These are phyloP conservation scores for Adoxophyes honmai DNA, from an alignment of 1,140 invertebrate species.

Conservation along the genomic window DNA sequence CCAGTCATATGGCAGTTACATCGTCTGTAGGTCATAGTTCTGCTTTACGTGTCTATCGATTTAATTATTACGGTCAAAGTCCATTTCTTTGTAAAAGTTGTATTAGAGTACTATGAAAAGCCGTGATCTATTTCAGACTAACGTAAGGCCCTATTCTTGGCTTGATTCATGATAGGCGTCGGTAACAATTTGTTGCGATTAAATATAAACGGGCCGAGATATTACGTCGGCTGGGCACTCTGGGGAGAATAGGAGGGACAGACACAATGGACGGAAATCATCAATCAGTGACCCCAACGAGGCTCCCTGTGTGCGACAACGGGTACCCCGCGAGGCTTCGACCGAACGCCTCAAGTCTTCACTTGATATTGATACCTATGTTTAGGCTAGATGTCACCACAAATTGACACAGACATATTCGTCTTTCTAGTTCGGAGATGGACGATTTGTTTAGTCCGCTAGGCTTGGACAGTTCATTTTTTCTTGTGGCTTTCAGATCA, in stretches of 20 bases:
- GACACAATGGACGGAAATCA: slow-evolving; percentile 66
- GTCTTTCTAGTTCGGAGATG: too few relatives aligned
- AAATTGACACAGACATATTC: too few relatives aligned
- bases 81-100: too few relatives aligned
- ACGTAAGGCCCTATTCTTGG: slow-evolving; percentile 3
- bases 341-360: too few relatives aligned
- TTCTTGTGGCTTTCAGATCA: too few relatives aligned
- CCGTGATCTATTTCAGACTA: neutral
- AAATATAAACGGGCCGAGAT: slow-evolving; percentile 5
- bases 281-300: slow-evolving; percentile 60
- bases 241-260: slow-evolving; percentile 44
- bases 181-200: slow-evolving; percentile 12
- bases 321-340: too few relatives aligned
- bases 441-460: too few relatives aligned
- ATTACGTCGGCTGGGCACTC: slow-evolving; percentile 9
- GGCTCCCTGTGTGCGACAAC: neutral
- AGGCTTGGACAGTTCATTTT: too few relatives aligned
- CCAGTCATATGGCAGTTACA: too few relatives aligned
- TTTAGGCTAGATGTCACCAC: too few relatives aligned
- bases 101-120: too few relatives aligned
- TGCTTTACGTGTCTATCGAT: neutral
- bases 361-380: too few relatives aligned
- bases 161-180: slow-evolving; percentile 7
- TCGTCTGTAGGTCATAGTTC: neutral
- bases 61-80: neutral